These are phyloP conservation scores for Drosophila putrida DNA, from an alignment of 2,888 invertebrate genomes.

Conservation along the genomic window DNA sequence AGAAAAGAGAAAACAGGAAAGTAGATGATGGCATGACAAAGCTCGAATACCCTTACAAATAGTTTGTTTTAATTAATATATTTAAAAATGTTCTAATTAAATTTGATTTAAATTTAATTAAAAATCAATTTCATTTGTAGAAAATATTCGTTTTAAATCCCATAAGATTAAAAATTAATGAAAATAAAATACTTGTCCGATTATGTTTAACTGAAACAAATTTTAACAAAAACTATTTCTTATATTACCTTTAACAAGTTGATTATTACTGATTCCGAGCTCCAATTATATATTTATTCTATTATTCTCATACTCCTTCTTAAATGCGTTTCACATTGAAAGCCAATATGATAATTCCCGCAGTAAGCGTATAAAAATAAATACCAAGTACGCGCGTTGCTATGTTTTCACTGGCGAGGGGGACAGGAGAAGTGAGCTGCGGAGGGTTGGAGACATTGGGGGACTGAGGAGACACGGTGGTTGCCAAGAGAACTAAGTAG, in stretches of 20 bases:
- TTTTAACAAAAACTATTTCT: too few species aligned
- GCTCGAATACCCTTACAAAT: conserved; percentile 3
- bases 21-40: neutral
- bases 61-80: too few species aligned
- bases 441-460: neutral
- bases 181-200: too few species aligned
- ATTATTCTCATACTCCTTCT: neutral
- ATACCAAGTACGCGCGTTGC: conserved; percentile 67
- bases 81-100: too few species aligned
- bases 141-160: too few species aligned
- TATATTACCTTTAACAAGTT: too few species aligned
- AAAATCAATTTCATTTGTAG: too few species aligned
- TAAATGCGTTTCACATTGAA: neutral
- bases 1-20: conserved; percentile 28
- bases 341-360: neutral
- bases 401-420: conserved; percentile 57
- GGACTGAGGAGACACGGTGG: conserved; percentile 16
- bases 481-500: conserved; percentile 60
- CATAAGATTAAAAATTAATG: too few species aligned
- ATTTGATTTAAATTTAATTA: too few species aligned
- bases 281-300: neutral
- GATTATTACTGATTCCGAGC: too few species aligned
- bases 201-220: too few species aligned
- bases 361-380: conserved; percentile 40
- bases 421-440: neutral